Conservation (phyloP, 92 coral and sea anemone species). For the Porites divaricata region DNA sequence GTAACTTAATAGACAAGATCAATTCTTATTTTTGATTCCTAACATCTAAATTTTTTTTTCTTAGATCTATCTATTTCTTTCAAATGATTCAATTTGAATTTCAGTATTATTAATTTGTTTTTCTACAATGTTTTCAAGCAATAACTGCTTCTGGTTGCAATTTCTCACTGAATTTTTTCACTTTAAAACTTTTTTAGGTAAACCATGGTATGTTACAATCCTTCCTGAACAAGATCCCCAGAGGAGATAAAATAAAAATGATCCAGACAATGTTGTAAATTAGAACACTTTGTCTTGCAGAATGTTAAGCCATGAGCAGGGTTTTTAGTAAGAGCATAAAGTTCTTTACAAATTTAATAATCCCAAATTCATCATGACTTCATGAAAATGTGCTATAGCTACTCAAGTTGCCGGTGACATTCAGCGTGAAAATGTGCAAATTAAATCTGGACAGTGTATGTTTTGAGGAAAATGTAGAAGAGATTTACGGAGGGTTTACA, state of each 20-base stretch:
- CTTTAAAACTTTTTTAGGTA: conserved; percentile 46
- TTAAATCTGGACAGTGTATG: neutral
- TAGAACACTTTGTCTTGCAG: neutral
- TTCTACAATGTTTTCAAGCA: conserved; percentile 7
- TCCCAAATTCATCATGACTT: too few relatives aligned
- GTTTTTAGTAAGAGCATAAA: neutral
- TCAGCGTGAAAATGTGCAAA: neutral
- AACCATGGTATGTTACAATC: conserved; percentile 47
- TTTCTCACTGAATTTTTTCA: conserved; percentile 34
- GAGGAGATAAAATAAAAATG: neutral
- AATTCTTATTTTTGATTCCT: too few relatives aligned
- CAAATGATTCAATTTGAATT: neutral
- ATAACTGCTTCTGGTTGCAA: neutral
- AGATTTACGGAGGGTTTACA: neutral
- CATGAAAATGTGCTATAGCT: too few relatives aligned
- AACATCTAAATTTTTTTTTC: too few relatives aligned
- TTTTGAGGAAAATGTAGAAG: neutral
- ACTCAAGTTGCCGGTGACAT: neutral
- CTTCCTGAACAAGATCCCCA: conserved; percentile 18
- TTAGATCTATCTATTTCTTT: too few relatives aligned
- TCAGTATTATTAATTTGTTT: too few relatives aligned
- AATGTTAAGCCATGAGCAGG: neutral
- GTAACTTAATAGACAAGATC: too few relatives aligned
- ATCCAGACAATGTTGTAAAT: neutral
- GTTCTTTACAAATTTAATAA: neutral